A percentile compares a stretch with the other conserved stretches of the same genome.
phyloP scores from a whole-genome alignment of 2,113 vertebrate species.

The Xenus cinereus region DNA sequence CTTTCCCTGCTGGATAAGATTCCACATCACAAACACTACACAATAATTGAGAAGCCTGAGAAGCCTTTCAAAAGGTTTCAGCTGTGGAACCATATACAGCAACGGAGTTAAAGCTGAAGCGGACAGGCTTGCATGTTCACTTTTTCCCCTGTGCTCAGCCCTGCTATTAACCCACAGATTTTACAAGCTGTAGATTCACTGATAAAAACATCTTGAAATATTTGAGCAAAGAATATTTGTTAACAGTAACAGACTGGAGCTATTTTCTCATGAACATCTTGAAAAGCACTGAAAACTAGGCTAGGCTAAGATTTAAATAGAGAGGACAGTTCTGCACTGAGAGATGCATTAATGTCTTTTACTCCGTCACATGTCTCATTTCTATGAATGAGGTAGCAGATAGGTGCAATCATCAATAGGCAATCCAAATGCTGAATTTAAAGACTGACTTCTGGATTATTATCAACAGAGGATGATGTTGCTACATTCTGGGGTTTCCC shows the following conservation, averaged over 20 bases:
- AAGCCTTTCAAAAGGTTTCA: neutral
- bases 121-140: neutral
- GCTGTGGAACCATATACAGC: neutral
- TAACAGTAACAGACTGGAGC: neutral
- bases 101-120: neutral
- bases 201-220: neutral
- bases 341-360: neutral
- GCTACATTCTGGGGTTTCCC: neutral
- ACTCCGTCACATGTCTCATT: neutral
- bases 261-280: neutral
- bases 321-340: neutral
- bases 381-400: neutral
- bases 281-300: neutral
- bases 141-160: neutral
- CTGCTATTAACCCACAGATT: neutral
- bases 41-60: neutral
- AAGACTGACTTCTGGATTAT: neutral
- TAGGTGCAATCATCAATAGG: neutral
- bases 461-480: neutral
- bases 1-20: neutral
- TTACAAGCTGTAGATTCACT: neutral
- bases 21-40: neutral
- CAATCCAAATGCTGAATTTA: neutral
- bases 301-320: neutral
- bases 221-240: neutral